phyloP scores from a whole-genome alignment of 2,888 invertebrate genomes.

The Salpingus planirostris region DNA sequence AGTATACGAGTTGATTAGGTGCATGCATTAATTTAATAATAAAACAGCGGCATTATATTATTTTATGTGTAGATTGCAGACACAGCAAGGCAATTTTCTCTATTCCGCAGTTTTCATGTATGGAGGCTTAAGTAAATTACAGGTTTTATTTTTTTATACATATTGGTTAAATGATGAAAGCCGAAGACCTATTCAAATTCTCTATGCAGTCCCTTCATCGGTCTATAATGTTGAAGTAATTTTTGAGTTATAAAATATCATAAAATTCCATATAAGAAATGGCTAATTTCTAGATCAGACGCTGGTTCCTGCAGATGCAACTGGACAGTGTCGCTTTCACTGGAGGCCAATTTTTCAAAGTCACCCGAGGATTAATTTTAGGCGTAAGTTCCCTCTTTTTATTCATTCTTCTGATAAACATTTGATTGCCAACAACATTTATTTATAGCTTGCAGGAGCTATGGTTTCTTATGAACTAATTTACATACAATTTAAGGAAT shows the following conservation, averaged over 20 bases:
- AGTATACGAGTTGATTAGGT: too few relatives aligned
- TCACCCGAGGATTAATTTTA: slow-evolving; percentile 6
- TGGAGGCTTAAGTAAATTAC: too few relatives aligned
- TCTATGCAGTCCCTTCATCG: too few relatives aligned
- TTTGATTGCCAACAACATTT: not conserved
- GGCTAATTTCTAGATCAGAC: slow-evolving; percentile 4
- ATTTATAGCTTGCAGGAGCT: slow-evolving; percentile 7
- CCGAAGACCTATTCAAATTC: too few relatives aligned
- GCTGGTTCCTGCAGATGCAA: slow-evolving; percentile 9
- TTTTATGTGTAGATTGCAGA: too few relatives aligned
- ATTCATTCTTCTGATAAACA: not conserved
- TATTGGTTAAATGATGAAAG: too few relatives aligned
- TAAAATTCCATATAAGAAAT: not conserved
- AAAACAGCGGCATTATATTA: too few relatives aligned
- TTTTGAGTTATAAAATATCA: not conserved
- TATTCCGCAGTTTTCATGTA: too few relatives aligned
- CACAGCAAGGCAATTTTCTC: too few relatives aligned
- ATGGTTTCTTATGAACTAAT: slow-evolving; percentile 8
- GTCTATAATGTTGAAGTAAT: too few relatives aligned
- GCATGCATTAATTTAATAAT: too few relatives aligned
- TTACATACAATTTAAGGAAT: slow-evolving; percentile 5
- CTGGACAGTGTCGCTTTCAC: slow-evolving; percentile 4
- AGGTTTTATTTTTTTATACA: too few relatives aligned
- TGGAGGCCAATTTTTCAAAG: slow-evolving; percentile 7
- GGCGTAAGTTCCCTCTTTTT: slow-evolving; percentile 3